Conservation (phyloP, 2,113 vertebrate genomes). For the Limnothrissa miodon region DNA sequence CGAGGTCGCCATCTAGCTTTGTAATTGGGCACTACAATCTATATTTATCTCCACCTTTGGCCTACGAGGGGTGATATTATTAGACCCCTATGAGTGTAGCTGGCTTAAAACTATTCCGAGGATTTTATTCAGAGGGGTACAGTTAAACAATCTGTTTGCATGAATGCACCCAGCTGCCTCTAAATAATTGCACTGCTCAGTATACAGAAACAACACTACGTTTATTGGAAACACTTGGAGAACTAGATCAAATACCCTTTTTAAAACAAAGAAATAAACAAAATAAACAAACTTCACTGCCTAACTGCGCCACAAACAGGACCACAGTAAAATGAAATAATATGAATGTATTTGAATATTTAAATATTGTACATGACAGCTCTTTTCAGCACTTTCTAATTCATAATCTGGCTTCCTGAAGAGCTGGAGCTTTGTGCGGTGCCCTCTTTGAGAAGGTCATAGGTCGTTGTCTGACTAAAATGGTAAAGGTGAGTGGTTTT, state of each 20-base stretch:
- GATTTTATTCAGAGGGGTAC: conserved; percentile 48
- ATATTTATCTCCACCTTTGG: conserved; percentile 69
- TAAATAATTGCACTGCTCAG: neutral
- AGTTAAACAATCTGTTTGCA: conserved; percentile 5
- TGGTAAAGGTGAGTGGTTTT: conserved; percentile 76
- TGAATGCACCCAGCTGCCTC: neutral
- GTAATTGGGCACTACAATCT: conserved; percentile 40
- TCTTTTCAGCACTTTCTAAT: neutral
- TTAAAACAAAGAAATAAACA: neutral
- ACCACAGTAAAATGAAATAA: neutral
- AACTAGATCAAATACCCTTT: neutral
- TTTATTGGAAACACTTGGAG: neutral
- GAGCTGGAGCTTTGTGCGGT: neutral
- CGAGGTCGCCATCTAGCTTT: conserved; percentile 14
- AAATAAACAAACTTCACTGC: neutral
- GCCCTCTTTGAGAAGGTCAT: conserved; percentile 41
- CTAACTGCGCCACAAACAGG: no score
- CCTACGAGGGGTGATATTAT: conserved; percentile 63
- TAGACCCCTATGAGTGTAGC: conserved; percentile 57
- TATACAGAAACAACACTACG: neutral
- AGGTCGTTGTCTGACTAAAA: conserved; percentile 57
- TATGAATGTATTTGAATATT: neutral
- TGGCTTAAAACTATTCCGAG: conserved; percentile 62
- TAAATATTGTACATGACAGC: neutral
- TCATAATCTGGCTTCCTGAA: neutral